Percentiles rank a stretch among this genome's conserved stretches.
phyloP scores from a whole-genome alignment of 2,797 vertebrate genomes.

The Allobates femoralis region DNA sequence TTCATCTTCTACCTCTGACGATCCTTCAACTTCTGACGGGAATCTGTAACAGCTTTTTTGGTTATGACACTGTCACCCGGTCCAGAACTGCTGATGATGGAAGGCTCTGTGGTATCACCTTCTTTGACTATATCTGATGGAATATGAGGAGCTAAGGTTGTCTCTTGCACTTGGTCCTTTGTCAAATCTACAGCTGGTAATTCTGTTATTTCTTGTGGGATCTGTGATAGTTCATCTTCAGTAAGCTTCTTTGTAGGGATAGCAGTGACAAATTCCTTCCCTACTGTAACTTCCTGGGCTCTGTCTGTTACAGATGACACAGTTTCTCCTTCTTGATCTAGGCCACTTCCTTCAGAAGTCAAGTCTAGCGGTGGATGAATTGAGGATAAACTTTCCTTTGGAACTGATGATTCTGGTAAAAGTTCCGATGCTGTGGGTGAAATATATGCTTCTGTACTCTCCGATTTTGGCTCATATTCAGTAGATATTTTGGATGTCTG shows the following conservation, averaged over 20 bases:
- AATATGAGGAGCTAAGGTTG: slow-evolving; percentile 58
- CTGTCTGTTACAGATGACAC: slow-evolving; percentile 51
- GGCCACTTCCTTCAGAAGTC: slow-evolving; percentile 67
- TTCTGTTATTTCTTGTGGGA: slow-evolving; percentile 66
- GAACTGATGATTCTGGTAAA: slow-evolving; percentile 58
- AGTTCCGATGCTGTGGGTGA: slow-evolving; percentile 73
- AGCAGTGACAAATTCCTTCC: slow-evolving; percentile 63
- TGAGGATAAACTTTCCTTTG: slow-evolving; percentile 52
- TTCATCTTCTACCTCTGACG: slow-evolving; percentile 56
- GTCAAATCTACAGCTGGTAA: slow-evolving; percentile 64
- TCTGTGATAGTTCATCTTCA: slow-evolving; percentile 66
- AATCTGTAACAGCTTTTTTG: slow-evolving; percentile 40
- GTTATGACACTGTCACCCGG: not conserved
- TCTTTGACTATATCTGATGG: slow-evolving; percentile 48
- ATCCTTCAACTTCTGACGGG: slow-evolving; percentile 34
- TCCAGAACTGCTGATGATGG: slow-evolving; percentile 47
- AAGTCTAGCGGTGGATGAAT: slow-evolving; percentile 34
- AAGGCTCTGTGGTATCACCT: slow-evolving; percentile 41
- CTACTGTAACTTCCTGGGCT: slow-evolving; percentile 62
- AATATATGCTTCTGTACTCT: slow-evolving; percentile 69
- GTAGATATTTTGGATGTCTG: slow-evolving; percentile 47
- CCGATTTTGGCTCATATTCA: slow-evolving; percentile 60
- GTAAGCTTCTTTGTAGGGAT: slow-evolving; percentile 61
- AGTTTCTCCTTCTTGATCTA: slow-evolving; percentile 60
- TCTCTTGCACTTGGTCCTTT: slow-evolving; percentile 64